Percentiles rank a stretch among this genome's conserved stretches.
phyloP scores from a whole-genome alignment of 2,113 vertebrate species.

The Pionites leucogaster region DNA sequence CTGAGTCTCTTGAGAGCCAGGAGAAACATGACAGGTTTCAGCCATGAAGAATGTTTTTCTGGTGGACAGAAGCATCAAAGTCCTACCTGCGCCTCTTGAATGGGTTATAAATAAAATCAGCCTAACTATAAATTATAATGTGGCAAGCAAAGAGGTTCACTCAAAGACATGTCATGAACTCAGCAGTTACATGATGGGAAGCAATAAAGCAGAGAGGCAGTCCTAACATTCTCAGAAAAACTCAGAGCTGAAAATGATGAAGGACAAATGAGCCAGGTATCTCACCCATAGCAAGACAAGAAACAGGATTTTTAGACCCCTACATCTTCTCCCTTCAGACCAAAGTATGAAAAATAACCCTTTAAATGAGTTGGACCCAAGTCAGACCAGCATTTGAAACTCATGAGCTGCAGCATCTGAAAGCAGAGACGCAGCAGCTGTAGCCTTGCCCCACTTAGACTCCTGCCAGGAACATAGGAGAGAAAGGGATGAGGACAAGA shows the following conservation, averaged over 20 bases:
- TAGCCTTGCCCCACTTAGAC: not conserved
- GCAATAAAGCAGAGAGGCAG: not conserved
- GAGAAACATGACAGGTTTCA: not conserved
- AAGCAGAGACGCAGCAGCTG: not conserved
- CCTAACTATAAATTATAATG: not conserved
- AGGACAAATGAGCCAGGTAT: not conserved
- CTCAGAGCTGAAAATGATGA: not conserved
- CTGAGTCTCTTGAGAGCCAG: not conserved
- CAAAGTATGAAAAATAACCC: not conserved
- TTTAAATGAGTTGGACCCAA: not conserved
- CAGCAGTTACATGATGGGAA: accelerated
- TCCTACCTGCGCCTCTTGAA: not conserved
- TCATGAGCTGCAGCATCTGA: not conserved
- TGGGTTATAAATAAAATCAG: not conserved
- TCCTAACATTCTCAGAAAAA: not conserved
- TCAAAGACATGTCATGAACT: not conserved
- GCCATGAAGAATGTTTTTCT: accelerated
- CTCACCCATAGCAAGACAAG: not conserved
- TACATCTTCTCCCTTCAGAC: not conserved
- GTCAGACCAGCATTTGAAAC: not conserved
- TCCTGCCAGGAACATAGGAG: accelerated
- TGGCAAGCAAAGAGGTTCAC: not conserved
- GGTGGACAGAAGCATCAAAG: not conserved
- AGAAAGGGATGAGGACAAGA: not conserved
- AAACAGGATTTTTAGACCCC: not conserved